These are phyloP conservation scores for Cyphomyrus plagiostoma DNA, from an alignment of 2,113 vertebrate genomes.

Conservation along the genomic window DNA sequence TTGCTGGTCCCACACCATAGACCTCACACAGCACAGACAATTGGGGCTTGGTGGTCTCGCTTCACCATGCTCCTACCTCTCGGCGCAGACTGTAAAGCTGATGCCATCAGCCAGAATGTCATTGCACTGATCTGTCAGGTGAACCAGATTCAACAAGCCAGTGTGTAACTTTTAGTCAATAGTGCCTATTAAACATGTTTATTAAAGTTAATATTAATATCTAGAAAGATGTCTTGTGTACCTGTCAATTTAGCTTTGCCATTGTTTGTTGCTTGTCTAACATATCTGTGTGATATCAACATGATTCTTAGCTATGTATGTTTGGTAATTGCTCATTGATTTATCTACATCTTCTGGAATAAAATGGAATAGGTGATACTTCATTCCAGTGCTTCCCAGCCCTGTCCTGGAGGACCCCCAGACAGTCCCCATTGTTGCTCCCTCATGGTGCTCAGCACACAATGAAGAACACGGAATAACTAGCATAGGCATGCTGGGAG, in stretches of 20 bases:
- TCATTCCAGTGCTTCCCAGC: neutral
- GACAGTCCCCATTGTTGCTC: neutral
- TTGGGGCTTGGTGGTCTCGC: neutral
- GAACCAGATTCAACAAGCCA: constrained; percentile 32
- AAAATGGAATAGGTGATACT: neutral
- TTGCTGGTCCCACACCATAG: neutral
- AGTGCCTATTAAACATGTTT: constrained; percentile 59
- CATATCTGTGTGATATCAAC: neutral
- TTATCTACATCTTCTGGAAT: neutral
- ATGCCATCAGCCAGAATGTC: neutral
- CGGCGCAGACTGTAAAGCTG: neutral
- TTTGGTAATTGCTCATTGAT: neutral
- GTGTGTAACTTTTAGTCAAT: constrained; percentile 30
- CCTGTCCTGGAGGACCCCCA: neutral
- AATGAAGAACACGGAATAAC: neutral
- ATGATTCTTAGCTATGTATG: neutral
- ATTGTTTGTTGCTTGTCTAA: neutral
- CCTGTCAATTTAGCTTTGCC: neutral
- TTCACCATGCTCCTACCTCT: neutral
- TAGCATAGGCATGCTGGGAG: neutral
- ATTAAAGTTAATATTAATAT: constrained; percentile 27
- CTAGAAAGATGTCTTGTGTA: constrained; percentile 19
- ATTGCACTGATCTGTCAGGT: neutral
- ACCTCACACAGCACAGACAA: neutral
- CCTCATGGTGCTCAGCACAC: neutral